Evolutionary conservation across 2,113 vertebrate genomes (phyloP).

Genomic region (Rattus rattus): DNA sequence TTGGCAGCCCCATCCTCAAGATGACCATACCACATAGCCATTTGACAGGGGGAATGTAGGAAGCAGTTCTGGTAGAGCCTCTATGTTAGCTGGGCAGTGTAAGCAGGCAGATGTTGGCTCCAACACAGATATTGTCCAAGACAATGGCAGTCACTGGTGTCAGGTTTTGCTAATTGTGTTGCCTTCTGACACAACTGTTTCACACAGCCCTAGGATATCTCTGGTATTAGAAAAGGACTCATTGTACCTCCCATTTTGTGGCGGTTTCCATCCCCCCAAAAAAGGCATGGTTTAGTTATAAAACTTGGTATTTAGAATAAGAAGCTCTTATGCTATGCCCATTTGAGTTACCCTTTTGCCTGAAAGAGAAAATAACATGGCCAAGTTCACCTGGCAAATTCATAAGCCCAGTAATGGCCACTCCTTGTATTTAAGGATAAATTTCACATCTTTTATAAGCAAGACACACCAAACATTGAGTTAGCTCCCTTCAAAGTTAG

Average conservation of each 20-base stretch:
- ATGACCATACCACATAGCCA: neutral
- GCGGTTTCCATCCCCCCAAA: conserved; percentile 47
- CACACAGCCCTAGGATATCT: neutral
- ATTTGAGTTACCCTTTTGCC: conserved; percentile 12
- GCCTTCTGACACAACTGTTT: neutral
- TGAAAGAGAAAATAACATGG: conserved; percentile 47
- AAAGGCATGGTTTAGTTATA: conserved; percentile 13
- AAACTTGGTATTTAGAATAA: conserved; percentile 31
- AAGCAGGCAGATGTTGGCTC: neutral
- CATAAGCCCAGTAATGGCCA: neutral
- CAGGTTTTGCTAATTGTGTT: neutral
- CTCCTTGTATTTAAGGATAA: neutral
- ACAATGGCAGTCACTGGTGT: conserved; percentile 35
- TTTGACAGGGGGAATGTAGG: neutral
- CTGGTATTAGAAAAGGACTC: neutral
- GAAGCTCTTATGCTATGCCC: neutral
- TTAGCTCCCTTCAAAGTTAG: neutral
- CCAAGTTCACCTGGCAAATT: neutral
- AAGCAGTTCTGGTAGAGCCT: conserved; percentile 11
- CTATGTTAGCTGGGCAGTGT: neutral
- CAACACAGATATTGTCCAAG: neutral
- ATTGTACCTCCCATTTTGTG: conserved; percentile 2
- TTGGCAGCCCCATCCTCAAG: neutral
- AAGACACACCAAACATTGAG: neutral
- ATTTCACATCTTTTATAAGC: neutral